These are phyloP conservation scores for Morelia viridis DNA, from an alignment of 2,797 vertebrate species.

Conservation along the genomic window DNA sequence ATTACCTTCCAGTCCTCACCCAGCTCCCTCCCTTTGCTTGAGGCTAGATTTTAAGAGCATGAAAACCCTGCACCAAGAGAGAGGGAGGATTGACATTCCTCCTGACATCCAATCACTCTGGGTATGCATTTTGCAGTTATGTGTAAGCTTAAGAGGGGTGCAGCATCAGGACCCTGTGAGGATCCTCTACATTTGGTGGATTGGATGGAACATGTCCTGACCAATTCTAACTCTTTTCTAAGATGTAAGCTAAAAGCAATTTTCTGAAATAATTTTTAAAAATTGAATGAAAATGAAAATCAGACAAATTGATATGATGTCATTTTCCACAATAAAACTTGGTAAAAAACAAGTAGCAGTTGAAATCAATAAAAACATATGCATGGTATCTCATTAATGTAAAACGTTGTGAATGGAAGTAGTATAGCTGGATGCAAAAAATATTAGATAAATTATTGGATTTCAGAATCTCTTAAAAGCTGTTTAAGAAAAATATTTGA, in stretches of 20 bases:
- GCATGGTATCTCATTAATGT: neutral
- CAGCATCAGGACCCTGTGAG: too few species aligned
- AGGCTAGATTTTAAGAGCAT: neutral
- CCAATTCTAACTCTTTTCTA: neutral
- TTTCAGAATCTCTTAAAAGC: neutral
- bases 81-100: neutral
- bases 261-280: neutral
- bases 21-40: neutral
- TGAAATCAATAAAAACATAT: neutral
- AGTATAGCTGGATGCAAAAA: neutral
- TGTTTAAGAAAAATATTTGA: neutral
- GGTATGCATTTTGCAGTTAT: neutral
- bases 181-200: neutral
- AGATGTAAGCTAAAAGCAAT: neutral
- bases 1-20: neutral
- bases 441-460: neutral
- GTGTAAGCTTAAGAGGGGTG: neutral
- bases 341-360: neutral
- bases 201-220: neutral
- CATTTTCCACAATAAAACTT: neutral
- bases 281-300: neutral
- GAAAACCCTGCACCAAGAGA: neutral
- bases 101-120: neutral
- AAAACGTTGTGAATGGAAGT: neutral
- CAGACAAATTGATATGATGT: neutral